Conservation (phyloP, 2,888 invertebrate genomes). For the Andrena flavipes region DNA sequence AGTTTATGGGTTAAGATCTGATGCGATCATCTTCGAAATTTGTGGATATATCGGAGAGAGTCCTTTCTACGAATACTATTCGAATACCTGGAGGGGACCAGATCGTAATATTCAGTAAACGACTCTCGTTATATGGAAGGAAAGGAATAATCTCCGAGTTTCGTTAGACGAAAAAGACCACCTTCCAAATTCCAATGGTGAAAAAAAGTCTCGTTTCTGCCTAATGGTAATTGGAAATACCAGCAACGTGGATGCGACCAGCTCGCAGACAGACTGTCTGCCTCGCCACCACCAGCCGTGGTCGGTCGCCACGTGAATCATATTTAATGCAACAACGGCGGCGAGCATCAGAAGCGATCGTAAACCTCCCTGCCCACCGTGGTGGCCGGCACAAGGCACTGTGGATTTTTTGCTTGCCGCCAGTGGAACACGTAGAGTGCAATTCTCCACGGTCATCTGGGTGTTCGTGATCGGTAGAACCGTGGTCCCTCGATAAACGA, state of each 20-base stretch:
- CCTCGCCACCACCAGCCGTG: constrained; percentile 17
- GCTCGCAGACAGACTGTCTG: constrained; percentile 35
- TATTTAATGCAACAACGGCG: constrained; percentile 65
- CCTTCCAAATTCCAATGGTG: neutral
- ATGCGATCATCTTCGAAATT: neutral
- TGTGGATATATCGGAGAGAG: too few species aligned
- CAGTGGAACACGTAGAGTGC: constrained; percentile 30
- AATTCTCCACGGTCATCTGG: constrained; percentile 56
- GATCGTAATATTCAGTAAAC: too few species aligned
- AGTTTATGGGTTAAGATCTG: neutral
- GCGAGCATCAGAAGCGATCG: constrained; percentile 69
- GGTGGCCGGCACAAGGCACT: constrained; percentile 49
- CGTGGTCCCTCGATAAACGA: constrained; percentile 46
- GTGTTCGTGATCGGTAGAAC: constrained; percentile 41
- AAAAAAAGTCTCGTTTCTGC: neutral
- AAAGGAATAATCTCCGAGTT: neutral
- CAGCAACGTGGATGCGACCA: constrained; percentile 11
- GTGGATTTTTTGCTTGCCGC: constrained; percentile 41
- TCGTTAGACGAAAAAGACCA: neutral
- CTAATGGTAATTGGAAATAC: constrained; percentile 21
- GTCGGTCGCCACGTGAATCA: constrained; percentile 55
- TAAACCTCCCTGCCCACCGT: constrained; percentile 57
- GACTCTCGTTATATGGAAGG: too few species aligned
- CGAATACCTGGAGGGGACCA: too few species aligned
- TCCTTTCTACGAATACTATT: too few species aligned